Evolutionary conservation across 2,113 vertebrate genomes (phyloP).

Genomic region (Romanogobio albipinnatus): DNA sequence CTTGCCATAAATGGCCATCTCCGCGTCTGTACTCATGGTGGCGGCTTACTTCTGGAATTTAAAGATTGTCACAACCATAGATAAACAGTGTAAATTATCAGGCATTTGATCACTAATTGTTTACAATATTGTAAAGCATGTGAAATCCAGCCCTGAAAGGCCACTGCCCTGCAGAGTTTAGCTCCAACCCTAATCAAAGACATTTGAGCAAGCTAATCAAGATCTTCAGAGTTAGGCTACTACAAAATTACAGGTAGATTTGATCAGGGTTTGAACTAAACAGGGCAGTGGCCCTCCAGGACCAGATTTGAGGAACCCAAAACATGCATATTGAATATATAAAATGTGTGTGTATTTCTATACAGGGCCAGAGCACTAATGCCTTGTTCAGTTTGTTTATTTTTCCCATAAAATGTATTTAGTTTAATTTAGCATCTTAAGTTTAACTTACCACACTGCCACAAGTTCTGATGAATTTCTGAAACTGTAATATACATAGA

Average conservation of each 20-base stretch:
- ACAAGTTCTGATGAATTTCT: slow-evolving; percentile 2
- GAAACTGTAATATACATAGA: neutral
- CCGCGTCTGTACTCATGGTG: slow-evolving; percentile 54
- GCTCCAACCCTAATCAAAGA: neutral
- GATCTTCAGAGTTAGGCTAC: neutral
- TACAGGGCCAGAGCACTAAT: neutral
- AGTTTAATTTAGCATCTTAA: neutral
- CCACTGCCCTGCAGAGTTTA: neutral
- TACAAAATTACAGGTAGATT: neutral
- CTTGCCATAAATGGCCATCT: slow-evolving; percentile 54
- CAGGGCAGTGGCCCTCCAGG: neutral
- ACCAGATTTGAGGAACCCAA: neutral
- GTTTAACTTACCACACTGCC: neutral
- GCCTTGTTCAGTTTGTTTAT: neutral
- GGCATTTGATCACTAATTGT: neutral
- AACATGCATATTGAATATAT: neutral
- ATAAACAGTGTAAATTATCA: neutral
- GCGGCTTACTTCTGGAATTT: slow-evolving; percentile 6
- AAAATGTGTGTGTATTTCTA: neutral
- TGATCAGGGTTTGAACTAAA: neutral
- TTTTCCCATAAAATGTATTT: neutral
- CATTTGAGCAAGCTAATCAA: neutral
- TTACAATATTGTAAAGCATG: too few relatives aligned
- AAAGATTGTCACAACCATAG: neutral
- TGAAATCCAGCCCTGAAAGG: neutral